These are phyloP conservation scores for Merops nubicus DNA, from an alignment of 2,113 vertebrate genomes.

Conservation along the genomic window DNA sequence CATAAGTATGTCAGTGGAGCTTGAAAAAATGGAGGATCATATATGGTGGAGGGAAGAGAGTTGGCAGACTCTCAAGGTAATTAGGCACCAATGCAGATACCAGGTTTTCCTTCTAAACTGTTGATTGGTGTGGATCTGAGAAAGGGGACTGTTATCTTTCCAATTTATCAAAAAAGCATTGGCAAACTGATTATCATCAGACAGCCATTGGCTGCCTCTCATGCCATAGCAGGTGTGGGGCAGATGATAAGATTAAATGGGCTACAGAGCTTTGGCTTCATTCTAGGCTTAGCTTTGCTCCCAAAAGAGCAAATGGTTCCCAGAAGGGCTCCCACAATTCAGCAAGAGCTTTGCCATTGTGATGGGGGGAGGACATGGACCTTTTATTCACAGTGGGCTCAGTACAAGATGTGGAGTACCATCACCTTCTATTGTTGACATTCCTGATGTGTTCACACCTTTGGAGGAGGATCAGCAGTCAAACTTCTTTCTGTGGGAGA, in stretches of 20 bases:
- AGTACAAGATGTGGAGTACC: rapidly evolving
- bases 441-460: rapidly evolving
- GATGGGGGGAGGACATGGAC: neutral
- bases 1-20: neutral
- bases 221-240: neutral
- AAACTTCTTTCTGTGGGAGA: neutral
- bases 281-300: neutral
- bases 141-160: neutral
- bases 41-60: neutral
- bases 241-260: neutral
- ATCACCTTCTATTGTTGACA: rapidly evolving
- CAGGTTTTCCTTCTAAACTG: neutral
- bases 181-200: neutral
- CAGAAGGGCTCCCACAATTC: neutral
- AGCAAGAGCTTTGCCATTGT: neutral
- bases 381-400: neutral
- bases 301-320: no score
- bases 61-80: neutral
- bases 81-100: neutral
- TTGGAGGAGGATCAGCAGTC: neutral
- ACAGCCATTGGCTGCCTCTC: neutral
- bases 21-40: neutral
- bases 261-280: neutral
- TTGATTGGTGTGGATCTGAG: neutral
- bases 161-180: neutral